Base-by-base conservation (phyloP, 2,113 vertebrate species). In the Antennarius striatus region DNA sequence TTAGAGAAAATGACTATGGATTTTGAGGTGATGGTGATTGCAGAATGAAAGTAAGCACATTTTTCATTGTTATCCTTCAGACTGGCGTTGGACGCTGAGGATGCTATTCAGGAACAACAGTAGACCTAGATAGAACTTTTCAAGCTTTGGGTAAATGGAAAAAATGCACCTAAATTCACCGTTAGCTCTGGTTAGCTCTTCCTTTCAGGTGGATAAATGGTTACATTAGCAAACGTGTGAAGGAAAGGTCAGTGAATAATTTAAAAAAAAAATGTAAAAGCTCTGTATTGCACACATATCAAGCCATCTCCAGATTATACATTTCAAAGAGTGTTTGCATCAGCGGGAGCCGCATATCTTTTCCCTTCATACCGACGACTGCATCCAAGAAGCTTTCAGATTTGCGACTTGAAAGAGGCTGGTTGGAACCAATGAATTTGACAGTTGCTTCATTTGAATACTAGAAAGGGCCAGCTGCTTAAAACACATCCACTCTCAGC, bases 1-100 rank as follows among this genome's bases (percentile, higher is more conserved):
- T 82, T 73, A 47, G 76, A 88, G 88, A 89, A 89, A 90, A 91
- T 90, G 58, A 86, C 84, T 90, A 91, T 90, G 81, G 87, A 91
- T 90, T 88, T 67, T 60, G 68, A 74, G 80, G 75, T 80, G 81
- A 83, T 86, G 68, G 84, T 83, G 86, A 89, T 86, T 85, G 73
- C 82, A 53, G 73, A 79, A 72, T 74, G 74, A 75, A 84, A 85
- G 74, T 84, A 90, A 85, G 85, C 77, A 78, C 85, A 89, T 91
- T 89, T 88, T 80, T 90, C 88, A 90, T 84, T 86, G 84, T 90
- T 91, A 88, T 85, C 83, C 82, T 87, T 87, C 73, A 75, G 68
- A 46, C 55, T 40, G 64, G 62, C 57, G 71, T 66, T 72, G 70
- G 78, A 49, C 66, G 63, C 65, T 72, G 59, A 80, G 75, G 74